Conservation (phyloP, 2,888 invertebrate genomes). For the Buathra laborator region DNA sequence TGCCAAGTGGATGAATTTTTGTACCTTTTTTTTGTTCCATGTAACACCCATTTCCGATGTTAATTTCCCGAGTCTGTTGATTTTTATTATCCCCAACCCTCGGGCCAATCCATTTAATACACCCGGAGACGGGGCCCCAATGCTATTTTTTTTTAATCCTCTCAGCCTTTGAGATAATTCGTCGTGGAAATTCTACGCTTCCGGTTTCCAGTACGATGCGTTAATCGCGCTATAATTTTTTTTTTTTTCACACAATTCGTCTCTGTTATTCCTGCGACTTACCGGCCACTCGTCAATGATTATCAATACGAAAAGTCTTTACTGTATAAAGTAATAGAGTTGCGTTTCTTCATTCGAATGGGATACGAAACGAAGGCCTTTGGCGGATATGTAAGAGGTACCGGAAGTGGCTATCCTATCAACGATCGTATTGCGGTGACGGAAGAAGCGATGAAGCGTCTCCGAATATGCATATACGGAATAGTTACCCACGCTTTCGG, state of each 20-base stretch:
- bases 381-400: conserved; percentile 10
- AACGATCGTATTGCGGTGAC: conserved; percentile 43
- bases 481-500: conserved; percentile 51
- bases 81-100: neutral
- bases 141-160: neutral
- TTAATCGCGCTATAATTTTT: neutral
- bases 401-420: conserved; percentile 52
- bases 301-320: neutral
- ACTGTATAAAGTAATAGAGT: neutral
- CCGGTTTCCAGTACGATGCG: neutral
- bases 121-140: neutral
- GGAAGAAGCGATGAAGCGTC: conserved; percentile 29
- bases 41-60: neutral
- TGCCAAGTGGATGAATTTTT: conserved; percentile 30
- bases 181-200: neutral
- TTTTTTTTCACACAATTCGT: neutral
- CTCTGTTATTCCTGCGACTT: neutral
- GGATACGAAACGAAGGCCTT: neutral
- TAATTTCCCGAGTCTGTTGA: neutral
- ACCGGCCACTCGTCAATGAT: neutral
- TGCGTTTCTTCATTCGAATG: neutral
- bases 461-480: conserved; percentile 49
- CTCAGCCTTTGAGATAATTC: neutral
- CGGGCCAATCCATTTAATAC: conserved; percentile 1
- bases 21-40: conserved; percentile 10